Percentiles rank a stretch among this genome's conserved stretches.
Evolutionary conservation across 1,140 invertebrate genomes (phyloP).

Genomic region (Lasioglossum baleicum): DNA sequence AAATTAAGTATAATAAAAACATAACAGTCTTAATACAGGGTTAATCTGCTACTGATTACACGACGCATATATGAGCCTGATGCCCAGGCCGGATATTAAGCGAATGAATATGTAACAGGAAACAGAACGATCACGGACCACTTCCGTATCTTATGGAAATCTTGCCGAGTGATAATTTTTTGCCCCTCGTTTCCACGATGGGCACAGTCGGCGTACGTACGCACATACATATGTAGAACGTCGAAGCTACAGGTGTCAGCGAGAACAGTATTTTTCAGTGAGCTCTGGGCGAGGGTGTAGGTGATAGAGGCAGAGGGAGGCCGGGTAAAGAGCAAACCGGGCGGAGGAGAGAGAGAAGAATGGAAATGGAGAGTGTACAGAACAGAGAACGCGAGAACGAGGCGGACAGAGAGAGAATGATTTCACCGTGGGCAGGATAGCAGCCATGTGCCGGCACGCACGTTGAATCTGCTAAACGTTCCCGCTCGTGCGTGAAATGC

Average conservation of each 20-base stretch:
- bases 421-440: conserved; percentile 48
- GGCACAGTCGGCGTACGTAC: conserved; percentile 54
- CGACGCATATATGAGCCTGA: no score
- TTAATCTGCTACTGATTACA: no score
- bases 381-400: conserved; percentile 20
- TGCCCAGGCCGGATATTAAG: no score
- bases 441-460: conserved; percentile 62
- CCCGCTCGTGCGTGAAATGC: conserved; percentile 80
- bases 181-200: conserved; percentile 55
- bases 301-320: conserved; percentile 51
- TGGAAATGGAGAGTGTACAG: neutral
- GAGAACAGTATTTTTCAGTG: conserved; percentile 79
- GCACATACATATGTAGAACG: conserved; percentile 77
- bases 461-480: conserved; percentile 80
- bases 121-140: neutral
- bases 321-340: conserved; percentile 25
- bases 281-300: conserved; percentile 54
- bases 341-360: conserved; percentile 20
- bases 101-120: neutral
- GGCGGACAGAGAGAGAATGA: conserved; percentile 37
- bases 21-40: no score
- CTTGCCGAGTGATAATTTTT: conserved; percentile 54
- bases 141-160: conserved; percentile 47
- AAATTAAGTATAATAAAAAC: no score
- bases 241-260: conserved; percentile 80